phyloP scores from a whole-genome alignment of 2,797 vertebrate species.

The Schizothorax lantsangensis region DNA sequence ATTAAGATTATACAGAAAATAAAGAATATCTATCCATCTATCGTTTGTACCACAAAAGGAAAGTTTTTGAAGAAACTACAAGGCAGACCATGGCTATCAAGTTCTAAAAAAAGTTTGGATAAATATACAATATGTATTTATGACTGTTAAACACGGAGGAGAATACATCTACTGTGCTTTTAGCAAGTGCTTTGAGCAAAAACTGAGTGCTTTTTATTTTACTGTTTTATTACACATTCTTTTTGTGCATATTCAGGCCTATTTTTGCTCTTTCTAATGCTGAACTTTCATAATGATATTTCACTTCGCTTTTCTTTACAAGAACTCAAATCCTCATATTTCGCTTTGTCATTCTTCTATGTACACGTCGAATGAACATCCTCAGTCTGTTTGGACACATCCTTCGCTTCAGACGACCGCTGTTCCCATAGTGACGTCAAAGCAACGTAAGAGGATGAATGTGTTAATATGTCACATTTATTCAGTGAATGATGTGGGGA shows the following conservation, averaged over 20 bases:
- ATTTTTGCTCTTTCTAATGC: background rate
- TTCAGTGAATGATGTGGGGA: background rate
- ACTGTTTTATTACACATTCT: background rate
- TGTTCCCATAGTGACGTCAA: slow-evolving; percentile 23
- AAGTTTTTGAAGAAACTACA: background rate
- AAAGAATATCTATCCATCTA: background rate
- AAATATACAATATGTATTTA: background rate
- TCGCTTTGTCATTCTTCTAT: background rate
- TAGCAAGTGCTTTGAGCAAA: background rate
- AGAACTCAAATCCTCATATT: background rate
- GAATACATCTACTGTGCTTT: background rate
- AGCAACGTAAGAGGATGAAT: slow-evolving; percentile 11
- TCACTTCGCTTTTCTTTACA: background rate
- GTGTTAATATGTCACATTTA: background rate
- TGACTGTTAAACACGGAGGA: background rate
- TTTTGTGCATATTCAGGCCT: background rate
- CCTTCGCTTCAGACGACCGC: background rate
- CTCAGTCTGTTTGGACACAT: background rate
- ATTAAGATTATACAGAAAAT: background rate
- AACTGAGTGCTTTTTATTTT: background rate
- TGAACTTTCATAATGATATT: background rate
- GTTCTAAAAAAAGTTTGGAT: background rate
- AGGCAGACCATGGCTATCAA: background rate
- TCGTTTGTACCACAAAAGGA: background rate
- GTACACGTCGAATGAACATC: background rate